phyloP scores from a whole-genome alignment of 2,888 invertebrate species.

The Hypercompe scribonia region DNA sequence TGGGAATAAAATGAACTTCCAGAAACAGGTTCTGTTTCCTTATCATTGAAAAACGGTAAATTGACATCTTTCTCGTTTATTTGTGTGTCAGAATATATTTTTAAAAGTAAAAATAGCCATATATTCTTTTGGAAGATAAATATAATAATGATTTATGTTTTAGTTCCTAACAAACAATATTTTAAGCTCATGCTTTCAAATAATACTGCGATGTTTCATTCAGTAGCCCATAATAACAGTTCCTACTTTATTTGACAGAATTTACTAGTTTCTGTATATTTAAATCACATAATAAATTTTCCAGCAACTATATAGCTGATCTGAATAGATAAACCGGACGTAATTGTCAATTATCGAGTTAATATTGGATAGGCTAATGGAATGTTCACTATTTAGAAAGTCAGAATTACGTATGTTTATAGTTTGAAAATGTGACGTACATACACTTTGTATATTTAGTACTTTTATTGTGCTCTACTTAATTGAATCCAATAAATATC shows the following conservation, averaged over 20 bases:
- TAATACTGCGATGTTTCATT: not conserved
- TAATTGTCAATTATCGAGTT: not conserved
- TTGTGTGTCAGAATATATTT: not conserved
- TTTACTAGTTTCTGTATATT: not conserved
- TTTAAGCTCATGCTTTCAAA: not conserved
- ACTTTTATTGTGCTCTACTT: not conserved
- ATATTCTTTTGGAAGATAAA: not conserved
- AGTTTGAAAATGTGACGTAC: not conserved
- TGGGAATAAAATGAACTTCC: not conserved
- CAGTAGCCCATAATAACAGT: not conserved
- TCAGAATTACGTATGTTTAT: not conserved
- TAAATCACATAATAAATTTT: not conserved
- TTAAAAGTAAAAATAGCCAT: not conserved
- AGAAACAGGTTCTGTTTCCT: constrained; percentile 2
- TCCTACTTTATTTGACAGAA: not conserved
- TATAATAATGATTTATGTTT: not conserved
- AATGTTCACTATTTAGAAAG: not conserved
- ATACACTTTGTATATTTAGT: not conserved
- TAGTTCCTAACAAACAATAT: not conserved
- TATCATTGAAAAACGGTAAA: not conserved
- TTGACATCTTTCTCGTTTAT: not conserved
- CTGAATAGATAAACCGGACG: not conserved
- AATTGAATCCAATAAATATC: not conserved
- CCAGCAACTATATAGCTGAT: not conserved
- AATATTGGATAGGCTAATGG: not conserved